Conservation (phyloP, 2,113 vertebrate species). For the Hydropotes inermis region DNA sequence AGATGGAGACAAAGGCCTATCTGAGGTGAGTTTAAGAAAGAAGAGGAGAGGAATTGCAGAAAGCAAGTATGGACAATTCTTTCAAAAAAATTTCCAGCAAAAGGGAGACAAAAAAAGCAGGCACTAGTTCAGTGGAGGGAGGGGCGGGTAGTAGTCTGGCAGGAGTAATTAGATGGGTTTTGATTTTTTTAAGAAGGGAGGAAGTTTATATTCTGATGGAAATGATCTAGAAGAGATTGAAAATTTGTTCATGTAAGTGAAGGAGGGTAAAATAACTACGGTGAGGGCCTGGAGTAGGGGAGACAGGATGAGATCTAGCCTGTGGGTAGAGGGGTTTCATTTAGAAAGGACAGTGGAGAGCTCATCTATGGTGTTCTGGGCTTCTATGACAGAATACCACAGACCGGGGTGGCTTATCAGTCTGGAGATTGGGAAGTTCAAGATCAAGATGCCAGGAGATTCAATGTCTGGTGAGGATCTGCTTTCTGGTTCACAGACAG, state of each 20-base stretch:
- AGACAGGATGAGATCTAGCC: neutral
- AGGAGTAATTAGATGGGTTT: neutral
- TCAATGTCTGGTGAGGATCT: neutral
- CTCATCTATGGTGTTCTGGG: neutral
- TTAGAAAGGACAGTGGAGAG: neutral
- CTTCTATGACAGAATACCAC: neutral
- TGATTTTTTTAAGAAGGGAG: neutral
- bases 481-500: neutral
- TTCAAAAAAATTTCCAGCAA: neutral
- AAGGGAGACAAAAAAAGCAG: neutral
- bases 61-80: neutral
- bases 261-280: neutral
- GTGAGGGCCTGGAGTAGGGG: neutral
- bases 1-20: neutral
- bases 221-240: neutral
- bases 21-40: neutral
- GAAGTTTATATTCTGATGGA: neutral
- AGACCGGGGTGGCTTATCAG: neutral
- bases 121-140: neutral
- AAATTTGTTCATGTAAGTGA: neutral
- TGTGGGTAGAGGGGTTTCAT: neutral
- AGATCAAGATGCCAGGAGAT: neutral
- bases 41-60: neutral
- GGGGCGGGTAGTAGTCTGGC: neutral
- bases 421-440: neutral